These are phyloP conservation scores for Helicoverpa assulta DNA, from an alignment of 2,888 invertebrate genomes.

Conservation along the genomic window DNA sequence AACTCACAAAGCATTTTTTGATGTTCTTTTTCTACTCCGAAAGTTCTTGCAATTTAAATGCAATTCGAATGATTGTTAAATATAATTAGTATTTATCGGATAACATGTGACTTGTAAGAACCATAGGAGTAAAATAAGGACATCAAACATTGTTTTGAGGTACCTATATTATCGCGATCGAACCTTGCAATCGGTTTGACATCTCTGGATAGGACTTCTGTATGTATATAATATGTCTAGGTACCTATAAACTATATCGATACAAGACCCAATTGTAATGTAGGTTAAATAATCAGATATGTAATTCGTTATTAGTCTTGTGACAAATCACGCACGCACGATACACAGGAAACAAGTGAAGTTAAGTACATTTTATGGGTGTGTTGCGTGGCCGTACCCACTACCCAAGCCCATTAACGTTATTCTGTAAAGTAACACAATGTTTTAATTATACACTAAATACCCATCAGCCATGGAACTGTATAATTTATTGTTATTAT, in stretches of 20 bases:
- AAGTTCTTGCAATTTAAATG: too few relatives aligned
- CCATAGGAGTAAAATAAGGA: too few relatives aligned
- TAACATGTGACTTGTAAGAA: too few relatives aligned
- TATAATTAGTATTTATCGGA: too few relatives aligned
- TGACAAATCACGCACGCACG: conserved; percentile 27
- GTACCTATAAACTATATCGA: neutral
- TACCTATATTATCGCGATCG: too few relatives aligned
- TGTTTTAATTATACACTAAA: conserved; percentile 13
- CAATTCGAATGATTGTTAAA: too few relatives aligned
- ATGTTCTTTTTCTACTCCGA: too few relatives aligned
- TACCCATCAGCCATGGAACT: neutral
- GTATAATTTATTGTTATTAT: neutral
- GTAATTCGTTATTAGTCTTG: conserved; percentile 4
- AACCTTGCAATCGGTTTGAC: too few relatives aligned
- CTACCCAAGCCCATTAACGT: conserved; percentile 7
- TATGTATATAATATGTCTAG: neutral
- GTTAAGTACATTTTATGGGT: conserved; percentile 6
- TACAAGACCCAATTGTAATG: conserved; percentile 1
- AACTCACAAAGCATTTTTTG: too few relatives aligned
- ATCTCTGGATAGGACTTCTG: neutral
- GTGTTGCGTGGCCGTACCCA: conserved; percentile 23
- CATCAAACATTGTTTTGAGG: too few relatives aligned
- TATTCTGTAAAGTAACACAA: conserved; percentile 12
- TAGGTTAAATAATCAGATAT: conserved; percentile 1
- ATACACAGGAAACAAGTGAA: conserved; percentile 1